Evolutionary conservation across 1,140 invertebrate species (phyloP).

Genomic region (Zeugodacus cucurbitae): DNA sequence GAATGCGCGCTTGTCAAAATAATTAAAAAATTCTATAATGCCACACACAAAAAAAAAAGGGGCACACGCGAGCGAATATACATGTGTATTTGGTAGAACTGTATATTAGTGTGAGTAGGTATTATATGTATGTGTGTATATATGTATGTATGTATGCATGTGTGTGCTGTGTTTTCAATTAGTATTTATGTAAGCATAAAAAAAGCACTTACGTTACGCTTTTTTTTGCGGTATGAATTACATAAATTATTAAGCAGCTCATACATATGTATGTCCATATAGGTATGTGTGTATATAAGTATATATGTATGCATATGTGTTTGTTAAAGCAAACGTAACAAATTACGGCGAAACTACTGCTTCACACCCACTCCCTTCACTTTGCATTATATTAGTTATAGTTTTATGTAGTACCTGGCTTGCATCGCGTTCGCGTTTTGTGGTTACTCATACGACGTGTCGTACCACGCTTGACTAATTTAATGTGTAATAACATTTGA

Average conservation of each 20-base stretch:
- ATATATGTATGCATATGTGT: background rate
- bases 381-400: background rate
- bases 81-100: too few relatives aligned
- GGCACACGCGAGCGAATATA: background rate
- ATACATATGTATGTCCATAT: background rate
- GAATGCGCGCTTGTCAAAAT: background rate
- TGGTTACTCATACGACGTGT: background rate
- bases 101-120: too few relatives aligned
- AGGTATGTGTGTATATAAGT: background rate
- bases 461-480: background rate
- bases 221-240: background rate
- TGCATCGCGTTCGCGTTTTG: background rate
- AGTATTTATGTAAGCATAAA: background rate
- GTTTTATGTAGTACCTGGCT: background rate
- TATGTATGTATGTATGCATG: background rate
- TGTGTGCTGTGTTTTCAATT: background rate
- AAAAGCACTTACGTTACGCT: background rate
- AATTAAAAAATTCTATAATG: background rate
- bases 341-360: background rate
- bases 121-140: background rate
- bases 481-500: conserved; percentile 39
- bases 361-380: background rate
- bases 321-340: background rate
- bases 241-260: background rate
- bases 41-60: background rate